These are phyloP conservation scores for Anolis carolinensis DNA, from an alignment of 2,113 vertebrate species.

Conservation along the genomic window DNA sequence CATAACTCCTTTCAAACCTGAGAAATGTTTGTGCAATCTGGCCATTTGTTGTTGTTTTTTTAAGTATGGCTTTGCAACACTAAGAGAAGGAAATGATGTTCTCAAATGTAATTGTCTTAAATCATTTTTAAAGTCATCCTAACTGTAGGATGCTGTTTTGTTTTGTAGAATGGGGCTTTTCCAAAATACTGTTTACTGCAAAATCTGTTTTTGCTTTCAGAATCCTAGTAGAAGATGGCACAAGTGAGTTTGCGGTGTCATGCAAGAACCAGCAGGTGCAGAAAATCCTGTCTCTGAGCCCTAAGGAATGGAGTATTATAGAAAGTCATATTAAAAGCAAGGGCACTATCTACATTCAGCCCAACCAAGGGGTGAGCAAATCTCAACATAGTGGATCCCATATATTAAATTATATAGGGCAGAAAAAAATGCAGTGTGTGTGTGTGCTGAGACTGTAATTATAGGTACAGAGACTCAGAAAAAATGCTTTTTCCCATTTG, in stretches of 20 bases:
- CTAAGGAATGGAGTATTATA: constrained; percentile 81
- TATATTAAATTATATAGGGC: no score
- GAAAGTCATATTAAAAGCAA: constrained; percentile 76
- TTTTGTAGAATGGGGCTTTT: not conserved
- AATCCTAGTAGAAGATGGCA: constrained; percentile 83
- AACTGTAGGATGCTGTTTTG: no score
- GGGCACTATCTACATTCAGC: constrained; percentile 75
- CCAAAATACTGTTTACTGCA: not conserved
- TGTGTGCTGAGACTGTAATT: no score
- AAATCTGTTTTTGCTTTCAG: constrained; percentile 58
- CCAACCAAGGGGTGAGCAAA: constrained; percentile 67
- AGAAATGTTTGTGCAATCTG: not conserved
- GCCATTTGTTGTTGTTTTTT: not conserved
- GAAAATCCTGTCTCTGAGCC: constrained; percentile 74
- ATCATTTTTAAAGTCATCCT: no score
- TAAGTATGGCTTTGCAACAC: no score
- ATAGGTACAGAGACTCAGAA: no score
- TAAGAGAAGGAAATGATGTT: no score
- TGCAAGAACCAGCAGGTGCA: constrained; percentile 74
- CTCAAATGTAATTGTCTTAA: no score
- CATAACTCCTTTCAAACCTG: no score
- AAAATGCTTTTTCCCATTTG: no score
- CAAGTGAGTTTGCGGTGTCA: constrained; percentile 80
- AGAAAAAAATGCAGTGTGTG: no score
- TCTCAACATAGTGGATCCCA: not conserved